Evolutionary conservation across 2,113 vertebrate species (phyloP).

Genomic region (Gadus macrocephalus): DNA sequence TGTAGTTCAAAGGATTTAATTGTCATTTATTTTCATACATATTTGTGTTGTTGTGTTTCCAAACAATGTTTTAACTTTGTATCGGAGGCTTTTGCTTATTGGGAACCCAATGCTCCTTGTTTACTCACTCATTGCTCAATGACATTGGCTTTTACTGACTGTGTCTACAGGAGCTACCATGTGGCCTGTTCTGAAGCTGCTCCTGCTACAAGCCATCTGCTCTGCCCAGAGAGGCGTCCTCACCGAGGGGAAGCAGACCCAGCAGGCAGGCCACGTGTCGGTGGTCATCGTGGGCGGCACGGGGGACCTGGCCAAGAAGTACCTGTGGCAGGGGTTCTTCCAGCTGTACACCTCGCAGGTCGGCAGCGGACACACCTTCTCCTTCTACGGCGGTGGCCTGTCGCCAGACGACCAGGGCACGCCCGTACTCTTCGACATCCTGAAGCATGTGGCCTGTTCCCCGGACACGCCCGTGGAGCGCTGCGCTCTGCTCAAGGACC

Average conservation of each 20-base stretch:
- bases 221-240: conserved; percentile 45
- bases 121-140: background rate
- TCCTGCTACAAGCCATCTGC: conserved; percentile 63
- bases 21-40: background rate
- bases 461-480: conserved; percentile 53
- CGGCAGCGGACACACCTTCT: conserved; percentile 79
- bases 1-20: background rate
- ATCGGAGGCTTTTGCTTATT: no score
- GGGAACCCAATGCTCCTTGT: background rate
- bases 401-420: conserved; percentile 64
- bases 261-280: conserved; percentile 80
- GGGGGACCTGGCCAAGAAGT: conserved; percentile 90
- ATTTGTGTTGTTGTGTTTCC: background rate
- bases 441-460: conserved; percentile 81
- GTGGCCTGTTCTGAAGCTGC: conserved; percentile 38
- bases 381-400: conserved; percentile 83
- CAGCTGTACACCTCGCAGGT: conserved; percentile 82
- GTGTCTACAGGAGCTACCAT: conserved; percentile 49
- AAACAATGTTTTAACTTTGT: no score
- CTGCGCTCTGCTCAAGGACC: conserved; percentile 82
- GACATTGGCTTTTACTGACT: conserved; percentile 8
- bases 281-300: conserved; percentile 88
- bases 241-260: conserved; percentile 36
- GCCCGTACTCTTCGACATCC: conserved; percentile 73
- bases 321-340: conserved; percentile 94